Base-by-base conservation (phyloP, 2,888 invertebrate genomes). In the Epicampocera succincta region DNA sequence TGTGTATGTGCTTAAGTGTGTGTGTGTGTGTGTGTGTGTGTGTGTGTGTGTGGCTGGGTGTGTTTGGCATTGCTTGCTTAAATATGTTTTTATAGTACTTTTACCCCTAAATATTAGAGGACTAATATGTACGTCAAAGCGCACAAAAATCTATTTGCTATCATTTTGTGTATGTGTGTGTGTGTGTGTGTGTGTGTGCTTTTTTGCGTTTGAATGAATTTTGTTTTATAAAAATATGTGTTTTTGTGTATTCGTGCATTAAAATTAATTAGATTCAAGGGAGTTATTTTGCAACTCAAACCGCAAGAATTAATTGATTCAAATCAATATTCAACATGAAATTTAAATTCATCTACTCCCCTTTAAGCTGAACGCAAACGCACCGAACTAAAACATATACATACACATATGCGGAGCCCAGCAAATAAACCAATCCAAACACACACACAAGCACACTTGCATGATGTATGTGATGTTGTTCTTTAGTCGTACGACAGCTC, bases 191-290 rank as follows among this genome's bases (percentile, higher is more conserved):
- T 54, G 60, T 66, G 65, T 80, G 68, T 38, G 52, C 80, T 58
- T 52, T 15, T 46, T n/a, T 42, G 21, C 50, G 40, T 33, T 13
- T 65, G 58, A 71, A 54, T 68, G 38, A 19, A 65, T 65, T 48
- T n/a, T 19, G 21, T 84, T 68, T 81, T 9, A 19, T 48, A 58
- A 58, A 58, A 66, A 52, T 71, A 19, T 54, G 83, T 80, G 56
- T 86, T 85, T 87, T 85, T 87, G 87, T 88, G 89, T 88, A 87
- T 85, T 87, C 86, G 87, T 86, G 88, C 89, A 90, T 90, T 90
- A 90, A 90, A 91, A 90, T 90, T 91, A 91, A 91, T 91, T 91
- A 91, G 90, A 90, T 91, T 89, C 89, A 88, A 89, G 90, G 89
- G 89, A 89, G 89, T 89, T 89, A 89, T 91, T 78, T 78, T 79